These are phyloP conservation scores for Sylvia borin DNA, from an alignment of 2,797 vertebrate species.

Conservation along the genomic window DNA sequence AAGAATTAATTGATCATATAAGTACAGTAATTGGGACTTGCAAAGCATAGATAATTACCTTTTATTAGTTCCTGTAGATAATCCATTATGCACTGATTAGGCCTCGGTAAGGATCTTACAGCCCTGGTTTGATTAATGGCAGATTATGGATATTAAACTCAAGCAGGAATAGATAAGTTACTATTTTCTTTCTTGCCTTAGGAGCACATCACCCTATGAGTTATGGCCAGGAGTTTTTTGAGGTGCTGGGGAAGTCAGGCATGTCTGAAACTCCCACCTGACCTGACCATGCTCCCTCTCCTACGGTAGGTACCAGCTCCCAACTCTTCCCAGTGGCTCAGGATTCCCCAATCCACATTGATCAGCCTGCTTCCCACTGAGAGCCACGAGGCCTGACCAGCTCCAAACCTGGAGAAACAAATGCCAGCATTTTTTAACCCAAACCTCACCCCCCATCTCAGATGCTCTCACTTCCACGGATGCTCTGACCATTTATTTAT, in stretches of 20 bases:
- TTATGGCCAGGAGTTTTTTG: neutral
- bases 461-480: neutral
- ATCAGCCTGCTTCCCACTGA: neutral
- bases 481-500: fast-evolving
- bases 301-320: neutral
- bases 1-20: constrained; percentile 67
- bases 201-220: neutral
- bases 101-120: constrained; percentile 46
- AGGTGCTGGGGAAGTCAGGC: neutral
- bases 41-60: constrained; percentile 70
- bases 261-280: neutral
- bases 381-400: neutral
- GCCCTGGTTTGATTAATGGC: constrained; percentile 56
- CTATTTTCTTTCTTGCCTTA: neutral
- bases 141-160: constrained; percentile 55
- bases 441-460: fast-evolving
- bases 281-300: neutral
- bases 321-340: fast-evolving
- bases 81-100: constrained; percentile 70
- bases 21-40: constrained; percentile 65
- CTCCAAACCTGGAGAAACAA: neutral
- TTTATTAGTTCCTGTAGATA: constrained; percentile 72
- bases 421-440: neutral
- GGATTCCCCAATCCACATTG: neutral
- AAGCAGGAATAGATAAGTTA: constrained; percentile 24